Conservation (phyloP, 2,797 vertebrate genomes). For the Urosaurus nigricauda region DNA sequence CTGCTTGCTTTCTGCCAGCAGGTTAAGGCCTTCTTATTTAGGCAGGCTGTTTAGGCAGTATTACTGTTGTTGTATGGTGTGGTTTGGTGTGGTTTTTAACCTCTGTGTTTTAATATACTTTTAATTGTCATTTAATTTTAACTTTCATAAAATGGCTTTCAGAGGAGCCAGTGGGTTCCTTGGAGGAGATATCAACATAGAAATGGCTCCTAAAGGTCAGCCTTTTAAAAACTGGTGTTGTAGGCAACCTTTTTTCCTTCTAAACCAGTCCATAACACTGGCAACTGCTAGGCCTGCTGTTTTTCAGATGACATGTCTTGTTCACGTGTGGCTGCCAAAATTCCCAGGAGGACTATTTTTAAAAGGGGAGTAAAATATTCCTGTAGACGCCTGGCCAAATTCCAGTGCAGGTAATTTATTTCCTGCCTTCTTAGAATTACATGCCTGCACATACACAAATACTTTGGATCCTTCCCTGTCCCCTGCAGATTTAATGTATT, state of each 20-base stretch:
- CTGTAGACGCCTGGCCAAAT: constrained; percentile 31
- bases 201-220: not conserved
- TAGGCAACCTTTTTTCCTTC: constrained; percentile 12
- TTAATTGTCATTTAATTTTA: too few relatives aligned
- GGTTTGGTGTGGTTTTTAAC: too few relatives aligned
- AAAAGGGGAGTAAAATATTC: constrained; percentile 36
- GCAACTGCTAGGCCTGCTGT: constrained; percentile 24
- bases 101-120: too few relatives aligned
- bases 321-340: constrained; percentile 20
- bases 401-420: constrained; percentile 42
- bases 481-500: constrained; percentile 21
- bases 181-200: not conserved
- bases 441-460: not conserved
- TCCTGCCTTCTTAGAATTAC: constrained; percentile 23
- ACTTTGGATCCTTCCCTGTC: not conserved
- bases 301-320: constrained; percentile 25
- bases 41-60: too few relatives aligned
- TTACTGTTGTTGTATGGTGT: too few relatives aligned
- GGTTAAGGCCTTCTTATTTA: too few relatives aligned
- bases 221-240: not conserved
- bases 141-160: not conserved
- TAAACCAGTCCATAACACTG: not conserved
- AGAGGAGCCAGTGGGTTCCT: not conserved
- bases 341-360: constrained; percentile 30
- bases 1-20: too few relatives aligned